phyloP scores from a whole-genome alignment of 2,797 vertebrate genomes.

The Myotis myotis region DNA sequence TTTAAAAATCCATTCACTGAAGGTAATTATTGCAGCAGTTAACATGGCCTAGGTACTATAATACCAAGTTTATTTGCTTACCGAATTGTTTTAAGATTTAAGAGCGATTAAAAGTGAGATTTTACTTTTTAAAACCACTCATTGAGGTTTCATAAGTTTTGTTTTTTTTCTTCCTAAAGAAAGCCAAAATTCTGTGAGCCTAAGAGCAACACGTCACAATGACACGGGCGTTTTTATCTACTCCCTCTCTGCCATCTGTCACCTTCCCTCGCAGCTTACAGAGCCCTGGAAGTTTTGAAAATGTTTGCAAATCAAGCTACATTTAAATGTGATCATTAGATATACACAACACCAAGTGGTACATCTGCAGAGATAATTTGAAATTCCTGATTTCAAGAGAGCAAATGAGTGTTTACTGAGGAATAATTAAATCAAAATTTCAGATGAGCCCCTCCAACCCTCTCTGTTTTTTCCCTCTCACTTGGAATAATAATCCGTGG shows the following conservation, averaged over 20 bases:
- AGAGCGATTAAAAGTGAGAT: constrained; percentile 62
- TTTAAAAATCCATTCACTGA: not conserved
- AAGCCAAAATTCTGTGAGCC: constrained; percentile 61
- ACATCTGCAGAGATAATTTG: constrained; percentile 79
- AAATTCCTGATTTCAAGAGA: constrained; percentile 79
- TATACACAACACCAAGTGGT: constrained; percentile 68
- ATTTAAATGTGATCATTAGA: constrained; percentile 80
- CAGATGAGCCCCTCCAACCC: constrained; percentile 61
- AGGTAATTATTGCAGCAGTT: not conserved
- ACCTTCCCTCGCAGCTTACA: constrained; percentile 66
- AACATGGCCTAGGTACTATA: not conserved
- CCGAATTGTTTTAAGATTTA: constrained; percentile 41
- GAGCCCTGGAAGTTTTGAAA: constrained; percentile 56
- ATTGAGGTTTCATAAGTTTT: not conserved
- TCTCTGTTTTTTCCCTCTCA: constrained; percentile 71
- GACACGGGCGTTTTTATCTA: constrained; percentile 60
- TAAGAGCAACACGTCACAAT: constrained; percentile 37
- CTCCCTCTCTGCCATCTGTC: constrained; percentile 76
- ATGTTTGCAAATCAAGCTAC: constrained; percentile 83
- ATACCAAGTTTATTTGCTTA: not conserved
- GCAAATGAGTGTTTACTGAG: constrained; percentile 78
- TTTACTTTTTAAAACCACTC: constrained; percentile 67
- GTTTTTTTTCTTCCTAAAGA: not conserved
- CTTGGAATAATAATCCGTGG: constrained; percentile 51
- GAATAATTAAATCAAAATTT: constrained; percentile 82